Evolutionary conservation across 2,888 invertebrate genomes (phyloP), one percentile per base, ranked within the genome.

Genomic region (Ligdia adustata): DNA sequence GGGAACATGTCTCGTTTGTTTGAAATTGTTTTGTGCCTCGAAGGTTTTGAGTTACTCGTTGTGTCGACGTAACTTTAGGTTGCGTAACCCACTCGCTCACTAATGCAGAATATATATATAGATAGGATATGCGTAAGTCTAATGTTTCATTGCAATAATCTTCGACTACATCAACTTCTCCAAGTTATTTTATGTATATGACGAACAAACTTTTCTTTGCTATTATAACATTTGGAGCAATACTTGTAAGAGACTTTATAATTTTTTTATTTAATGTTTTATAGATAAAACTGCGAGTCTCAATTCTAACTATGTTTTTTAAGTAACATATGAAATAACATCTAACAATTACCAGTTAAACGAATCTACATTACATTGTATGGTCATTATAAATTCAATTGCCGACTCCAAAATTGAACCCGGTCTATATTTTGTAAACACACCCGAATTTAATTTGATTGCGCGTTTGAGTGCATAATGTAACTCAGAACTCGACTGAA

Each of bases 401-500:
- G 26, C 7, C 9, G 9, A 13, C 26, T 34, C 9, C 34, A 12
- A 22, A 40, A 39, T 34, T 31, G 24, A 24, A 16, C 15, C 9
- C 7, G 18, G 24, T 22, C 15, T 20, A 47, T 29, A 16, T 1
- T 40, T 47, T 26, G 28, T 29, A 18, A 40, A 47, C 40, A 24
- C n/a, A 12, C n/a, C 28, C 7, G 26, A 40, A 35, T 40, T 29
- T 29, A 47, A 47, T 47, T 47, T 34, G 16, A 47, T 31, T 40
- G 35, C 24, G 34, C 37, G 20, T 51, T 37, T 29, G 20, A 47
- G 46, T 53, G 52, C 50, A 50, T 54, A 48, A 40, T 48, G 38
- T 51, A 38, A 48, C 31, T 37, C 48, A 46, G 51, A 55, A 42
- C 48, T 46, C 48, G 51, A 48, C 34, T 50, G 51, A 54, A 40